Base-by-base conservation (phyloP, 2,797 vertebrate species). In the Tenualosa ilisha region DNA sequence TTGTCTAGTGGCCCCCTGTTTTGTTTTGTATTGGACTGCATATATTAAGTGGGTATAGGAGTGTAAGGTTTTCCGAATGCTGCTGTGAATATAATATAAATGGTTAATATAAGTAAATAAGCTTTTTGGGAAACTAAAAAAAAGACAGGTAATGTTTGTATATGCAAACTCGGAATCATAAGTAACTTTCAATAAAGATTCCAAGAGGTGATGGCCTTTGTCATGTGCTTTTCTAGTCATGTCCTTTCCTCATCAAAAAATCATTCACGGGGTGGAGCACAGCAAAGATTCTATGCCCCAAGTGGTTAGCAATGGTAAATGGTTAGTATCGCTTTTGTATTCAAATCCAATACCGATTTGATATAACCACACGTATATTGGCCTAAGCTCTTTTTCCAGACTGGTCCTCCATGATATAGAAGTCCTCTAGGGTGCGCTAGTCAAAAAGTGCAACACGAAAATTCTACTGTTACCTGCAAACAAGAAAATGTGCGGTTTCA, bases 1-100 rank as follows among this genome's bases (percentile, higher is more conserved):
- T 88, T 91, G 92, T 94, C 83, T 87, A 75, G 90, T 91, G 87
- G 86, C 81, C 83, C 17, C 81, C 82, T 37, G 83, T 82, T 65
- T 83, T 84, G 82, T 88, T 91, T 92, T 91, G 88, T 92, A 88
- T 90, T 91, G 86, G 86, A 92, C 89, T 91, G 89, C 89, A 65
- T 92, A 92, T 86, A 91, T 88, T 85, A 91, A 88, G 89, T 89
- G 89, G 93, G 90, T 88, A 83, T 89, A 85, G 83, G 87, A 81
- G 68, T 84, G 86, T 89, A 79, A 46, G 87, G 87, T 81, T 89
- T 90, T 91, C 88, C 90, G 91, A 94, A 92, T 94, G 93, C 92
- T 95, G 94, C 94, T 95, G 94, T 95, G 93, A 94, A 95, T 94
- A 94, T 89, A 92, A 86, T 93, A 94, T 91, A 94, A 94, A 94